Conservation (phyloP, 2,888 invertebrate genomes). For the Cryptosula pallasiana region DNA sequence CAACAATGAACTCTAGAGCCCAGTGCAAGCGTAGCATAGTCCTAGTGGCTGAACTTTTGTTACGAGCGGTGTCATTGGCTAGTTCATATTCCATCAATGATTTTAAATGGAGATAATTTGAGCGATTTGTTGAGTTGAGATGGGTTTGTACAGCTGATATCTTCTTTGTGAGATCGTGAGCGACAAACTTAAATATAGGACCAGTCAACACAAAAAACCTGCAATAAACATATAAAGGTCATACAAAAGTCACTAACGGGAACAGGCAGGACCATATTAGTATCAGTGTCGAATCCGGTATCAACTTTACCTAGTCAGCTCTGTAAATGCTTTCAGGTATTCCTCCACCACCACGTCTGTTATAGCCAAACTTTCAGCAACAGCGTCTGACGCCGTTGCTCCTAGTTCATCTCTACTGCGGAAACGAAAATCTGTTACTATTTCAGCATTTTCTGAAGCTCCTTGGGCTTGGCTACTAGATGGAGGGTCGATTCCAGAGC, state of each 20-base stretch:
- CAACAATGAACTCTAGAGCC: constrained; percentile 21
- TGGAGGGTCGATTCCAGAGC: no score
- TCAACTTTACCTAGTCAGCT: not conserved
- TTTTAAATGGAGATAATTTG: not conserved
- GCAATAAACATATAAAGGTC: no score
- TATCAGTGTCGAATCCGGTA: no score
- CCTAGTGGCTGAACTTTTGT: not conserved
- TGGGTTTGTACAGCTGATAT: not conserved
- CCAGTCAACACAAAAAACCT: constrained; percentile 15
- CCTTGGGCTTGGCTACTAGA: no score
- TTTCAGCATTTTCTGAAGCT: no score
- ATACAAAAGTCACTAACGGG: no score
- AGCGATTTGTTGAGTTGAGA: not conserved
- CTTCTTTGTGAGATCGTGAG: constrained; percentile 10
- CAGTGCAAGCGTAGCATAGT: constrained; percentile 14
- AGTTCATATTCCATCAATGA: not conserved
- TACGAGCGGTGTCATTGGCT: not conserved
- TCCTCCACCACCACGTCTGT: not conserved
- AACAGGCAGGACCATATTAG: no score
- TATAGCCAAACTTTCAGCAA: no score
- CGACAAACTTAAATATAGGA: constrained; percentile 13
- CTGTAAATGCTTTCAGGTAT: not conserved
- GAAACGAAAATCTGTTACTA: no score
- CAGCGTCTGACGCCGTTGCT: no score
- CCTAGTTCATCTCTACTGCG: no score